phyloP scores from a whole-genome alignment of 2,797 vertebrate species.

The Pteropus rufus region DNA sequence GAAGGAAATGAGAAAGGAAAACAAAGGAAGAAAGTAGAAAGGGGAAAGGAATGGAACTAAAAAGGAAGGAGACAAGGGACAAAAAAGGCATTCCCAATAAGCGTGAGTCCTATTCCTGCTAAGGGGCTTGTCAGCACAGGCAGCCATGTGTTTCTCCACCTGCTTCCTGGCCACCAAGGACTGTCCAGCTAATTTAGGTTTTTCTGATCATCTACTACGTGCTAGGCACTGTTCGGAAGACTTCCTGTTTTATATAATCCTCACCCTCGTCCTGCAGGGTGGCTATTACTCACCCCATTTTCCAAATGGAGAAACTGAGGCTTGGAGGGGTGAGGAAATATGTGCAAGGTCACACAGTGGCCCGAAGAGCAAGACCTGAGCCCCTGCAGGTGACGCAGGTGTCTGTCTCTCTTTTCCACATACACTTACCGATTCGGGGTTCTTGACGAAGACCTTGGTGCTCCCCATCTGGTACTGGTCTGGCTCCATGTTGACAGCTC shows the following conservation, averaged over 20 bases:
- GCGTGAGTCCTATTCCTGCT: background rate
- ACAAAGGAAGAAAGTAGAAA: background rate
- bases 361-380: background rate
- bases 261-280: background rate
- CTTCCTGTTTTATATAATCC: background rate
- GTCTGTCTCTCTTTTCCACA: too few species aligned
- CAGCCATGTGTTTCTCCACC: background rate
- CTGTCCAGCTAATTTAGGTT: background rate
- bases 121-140: background rate
- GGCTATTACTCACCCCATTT: background rate
- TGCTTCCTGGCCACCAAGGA: background rate
- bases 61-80: background rate
- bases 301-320: background rate
- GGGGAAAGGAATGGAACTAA: background rate
- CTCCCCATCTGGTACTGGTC: slow-evolving; percentile 98
- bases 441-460: slow-evolving; percentile 95
- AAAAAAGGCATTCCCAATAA: background rate
- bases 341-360: background rate
- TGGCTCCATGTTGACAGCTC: slow-evolving; percentile 93
- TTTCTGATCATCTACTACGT: background rate
- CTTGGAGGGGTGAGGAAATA: background rate
- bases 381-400: background rate
- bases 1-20: too few species aligned
- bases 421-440: slow-evolving; percentile 93
- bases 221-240: background rate